Evolutionary conservation across 2,113 vertebrate genomes (phyloP).

Genomic region (Saccopteryx leptura): DNA sequence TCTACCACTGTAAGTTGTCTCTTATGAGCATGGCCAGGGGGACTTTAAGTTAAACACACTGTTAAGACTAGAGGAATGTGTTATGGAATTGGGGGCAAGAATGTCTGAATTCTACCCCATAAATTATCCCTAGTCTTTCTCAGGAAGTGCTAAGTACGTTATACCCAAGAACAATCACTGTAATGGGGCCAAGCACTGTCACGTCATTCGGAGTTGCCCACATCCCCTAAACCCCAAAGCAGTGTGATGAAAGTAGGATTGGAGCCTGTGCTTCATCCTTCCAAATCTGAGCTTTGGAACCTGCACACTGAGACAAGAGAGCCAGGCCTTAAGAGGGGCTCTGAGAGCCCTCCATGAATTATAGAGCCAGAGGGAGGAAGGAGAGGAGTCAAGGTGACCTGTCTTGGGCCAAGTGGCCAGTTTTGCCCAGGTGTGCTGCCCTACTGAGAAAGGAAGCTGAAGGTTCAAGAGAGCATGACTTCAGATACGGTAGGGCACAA

Average conservation of each 20-base stretch:
- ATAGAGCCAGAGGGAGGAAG: background rate
- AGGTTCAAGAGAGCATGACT: background rate
- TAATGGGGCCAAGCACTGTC: background rate
- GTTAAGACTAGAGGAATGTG: background rate
- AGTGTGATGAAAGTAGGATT: background rate
- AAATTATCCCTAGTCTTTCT: background rate
- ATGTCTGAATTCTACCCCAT: background rate
- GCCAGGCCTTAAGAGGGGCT: background rate
- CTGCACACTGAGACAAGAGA: background rate
- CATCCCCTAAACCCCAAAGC: background rate
- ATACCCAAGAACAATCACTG: background rate
- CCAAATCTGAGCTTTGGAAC: background rate
- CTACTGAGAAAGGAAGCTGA: background rate
- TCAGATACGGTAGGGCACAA: background rate
- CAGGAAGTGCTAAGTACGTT: background rate
- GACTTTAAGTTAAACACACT: background rate
- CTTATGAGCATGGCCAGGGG: background rate
- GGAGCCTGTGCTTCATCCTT: background rate
- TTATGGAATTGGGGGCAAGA: background rate
- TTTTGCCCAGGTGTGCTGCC: background rate
- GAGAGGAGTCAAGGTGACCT: background rate
- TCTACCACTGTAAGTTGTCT: constrained; percentile 95
- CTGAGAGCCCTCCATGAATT: background rate
- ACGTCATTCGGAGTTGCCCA: background rate
- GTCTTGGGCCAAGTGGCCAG: background rate